Evolutionary conservation across 2,888 invertebrate species (phyloP).

Genomic region (Trichogramma evanescens): DNA sequence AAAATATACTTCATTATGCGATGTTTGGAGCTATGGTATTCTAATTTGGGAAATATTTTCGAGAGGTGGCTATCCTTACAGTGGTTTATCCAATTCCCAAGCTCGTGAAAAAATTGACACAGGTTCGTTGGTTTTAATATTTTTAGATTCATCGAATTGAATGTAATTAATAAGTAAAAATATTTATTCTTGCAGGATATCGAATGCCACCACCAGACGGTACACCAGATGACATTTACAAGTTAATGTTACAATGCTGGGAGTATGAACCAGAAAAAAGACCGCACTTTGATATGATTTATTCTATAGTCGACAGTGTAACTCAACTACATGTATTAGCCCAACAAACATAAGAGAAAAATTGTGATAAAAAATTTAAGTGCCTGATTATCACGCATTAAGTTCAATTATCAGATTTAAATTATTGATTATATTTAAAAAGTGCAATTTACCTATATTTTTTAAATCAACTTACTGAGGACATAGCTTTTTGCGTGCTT

Average conservation of each 20-base stretch:
- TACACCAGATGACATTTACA: slow-evolving; percentile 82
- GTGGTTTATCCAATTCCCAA: slow-evolving; percentile 87
- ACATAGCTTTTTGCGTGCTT: too few relatives aligned
- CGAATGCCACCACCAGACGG: slow-evolving; percentile 88
- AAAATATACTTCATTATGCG: slow-evolving; percentile 89
- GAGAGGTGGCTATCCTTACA: slow-evolving; percentile 86
- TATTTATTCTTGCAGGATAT: slow-evolving; percentile 60
- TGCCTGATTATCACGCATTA: neutral
- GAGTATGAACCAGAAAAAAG: slow-evolving; percentile 85
- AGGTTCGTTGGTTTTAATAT: slow-evolving; percentile 53
- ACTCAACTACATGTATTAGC: slow-evolving; percentile 32
- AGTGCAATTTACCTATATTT: too few relatives aligned
- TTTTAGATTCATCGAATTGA: slow-evolving; percentile 2
- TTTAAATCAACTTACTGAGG: too few relatives aligned
- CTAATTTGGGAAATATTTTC: slow-evolving; percentile 96
- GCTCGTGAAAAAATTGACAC: slow-evolving; percentile 90
- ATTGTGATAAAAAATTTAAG: neutral
- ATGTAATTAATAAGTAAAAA: neutral
- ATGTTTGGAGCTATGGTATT: slow-evolving; percentile 96
- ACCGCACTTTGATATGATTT: slow-evolving; percentile 87
- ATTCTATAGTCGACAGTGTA: slow-evolving; percentile 67
- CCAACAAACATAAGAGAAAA: slow-evolving; percentile 1
- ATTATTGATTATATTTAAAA: too few relatives aligned
- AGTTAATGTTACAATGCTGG: slow-evolving; percentile 89
- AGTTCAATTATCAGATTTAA: too few relatives aligned